Conservation (phyloP, 1,140 invertebrate genomes). For the Solenopsis invicta region DNA sequence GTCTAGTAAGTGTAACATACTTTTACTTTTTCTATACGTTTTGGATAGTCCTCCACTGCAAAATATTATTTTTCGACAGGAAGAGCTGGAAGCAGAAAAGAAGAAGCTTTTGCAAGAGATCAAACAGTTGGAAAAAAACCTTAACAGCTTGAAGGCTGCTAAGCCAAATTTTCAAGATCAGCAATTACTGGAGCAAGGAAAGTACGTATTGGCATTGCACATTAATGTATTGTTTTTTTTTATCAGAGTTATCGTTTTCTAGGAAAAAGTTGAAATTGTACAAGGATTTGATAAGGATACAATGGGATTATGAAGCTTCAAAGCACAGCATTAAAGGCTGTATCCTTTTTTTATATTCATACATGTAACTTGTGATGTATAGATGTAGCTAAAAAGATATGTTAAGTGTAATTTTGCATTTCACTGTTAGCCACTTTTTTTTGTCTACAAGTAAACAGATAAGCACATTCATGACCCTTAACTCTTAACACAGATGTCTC, state of each 20-base stretch:
- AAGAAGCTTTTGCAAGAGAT: constrained; percentile 54
- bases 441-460: neutral
- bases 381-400: neutral
- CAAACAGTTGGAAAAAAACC: constrained; percentile 60
- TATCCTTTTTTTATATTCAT: constrained; percentile 64
- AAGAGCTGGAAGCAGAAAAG: constrained; percentile 61
- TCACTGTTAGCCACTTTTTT: neutral
- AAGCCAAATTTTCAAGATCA: constrained; percentile 69
- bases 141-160: constrained; percentile 57
- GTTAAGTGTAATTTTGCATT: neutral
- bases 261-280: constrained; percentile 69
- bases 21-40: neutral
- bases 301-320: constrained; percentile 57
- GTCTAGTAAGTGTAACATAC: constrained; percentile 43
- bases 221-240: neutral
- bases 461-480: constrained; percentile 37
- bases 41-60: neutral
- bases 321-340: constrained; percentile 53
- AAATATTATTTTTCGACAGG: constrained; percentile 42
- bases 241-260: constrained; percentile 4
- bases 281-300: constrained; percentile 54
- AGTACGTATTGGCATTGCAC: constrained; percentile 55
- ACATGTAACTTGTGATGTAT: neutral
- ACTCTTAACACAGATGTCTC: constrained; percentile 45
- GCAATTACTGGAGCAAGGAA: constrained; percentile 69